These are phyloP conservation scores for Heliconius nattereri DNA, from an alignment of 1,140 invertebrate species.

Conservation along the genomic window DNA sequence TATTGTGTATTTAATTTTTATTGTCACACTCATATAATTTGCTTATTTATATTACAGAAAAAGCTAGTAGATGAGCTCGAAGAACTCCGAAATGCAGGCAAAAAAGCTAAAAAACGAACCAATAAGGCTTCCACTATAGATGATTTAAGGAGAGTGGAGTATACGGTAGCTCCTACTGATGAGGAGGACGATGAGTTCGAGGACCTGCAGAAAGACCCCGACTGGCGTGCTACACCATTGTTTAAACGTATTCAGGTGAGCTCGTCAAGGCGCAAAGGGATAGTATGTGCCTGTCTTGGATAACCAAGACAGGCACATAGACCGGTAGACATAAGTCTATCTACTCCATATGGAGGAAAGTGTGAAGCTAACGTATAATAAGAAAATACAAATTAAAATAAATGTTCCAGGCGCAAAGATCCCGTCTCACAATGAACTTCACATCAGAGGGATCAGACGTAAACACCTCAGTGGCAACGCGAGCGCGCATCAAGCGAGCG, in stretches of 20 bases:
- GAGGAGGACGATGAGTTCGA: slow-evolving; percentile 72
- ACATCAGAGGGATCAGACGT: slow-evolving; percentile 32
- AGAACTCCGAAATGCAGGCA: slow-evolving; percentile 64
- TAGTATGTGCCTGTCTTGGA: too few species aligned
- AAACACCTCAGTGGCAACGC: too few species aligned
- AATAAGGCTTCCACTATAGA: slow-evolving; percentile 52
- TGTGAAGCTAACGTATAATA: too few species aligned
- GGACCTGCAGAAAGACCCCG: slow-evolving; percentile 84
- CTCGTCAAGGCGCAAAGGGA: too few species aligned
- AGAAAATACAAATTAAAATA: background rate
- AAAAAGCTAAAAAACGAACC: slow-evolving; percentile 56
- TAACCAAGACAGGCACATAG: too few species aligned
- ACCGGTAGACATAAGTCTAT: too few species aligned
- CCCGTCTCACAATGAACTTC: slow-evolving; percentile 72
- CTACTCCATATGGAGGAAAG: too few species aligned
- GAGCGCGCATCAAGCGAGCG: slow-evolving; percentile 63
- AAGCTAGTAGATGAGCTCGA: slow-evolving; percentile 74
- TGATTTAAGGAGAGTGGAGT: slow-evolving; percentile 52
- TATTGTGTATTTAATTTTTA: background rate
- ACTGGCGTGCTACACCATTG: slow-evolving; percentile 85
- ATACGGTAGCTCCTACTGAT: slow-evolving; percentile 55
- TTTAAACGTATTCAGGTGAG: slow-evolving; percentile 71
- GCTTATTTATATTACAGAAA: slow-evolving; percentile 55
- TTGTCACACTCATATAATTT: background rate
- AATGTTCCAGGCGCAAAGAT: slow-evolving; percentile 58